Evolutionary conservation across 2,797 vertebrate species (phyloP), one percentile per base, ranked within the genome.

Genomic region (Pogoniulus pusillus): DNA sequence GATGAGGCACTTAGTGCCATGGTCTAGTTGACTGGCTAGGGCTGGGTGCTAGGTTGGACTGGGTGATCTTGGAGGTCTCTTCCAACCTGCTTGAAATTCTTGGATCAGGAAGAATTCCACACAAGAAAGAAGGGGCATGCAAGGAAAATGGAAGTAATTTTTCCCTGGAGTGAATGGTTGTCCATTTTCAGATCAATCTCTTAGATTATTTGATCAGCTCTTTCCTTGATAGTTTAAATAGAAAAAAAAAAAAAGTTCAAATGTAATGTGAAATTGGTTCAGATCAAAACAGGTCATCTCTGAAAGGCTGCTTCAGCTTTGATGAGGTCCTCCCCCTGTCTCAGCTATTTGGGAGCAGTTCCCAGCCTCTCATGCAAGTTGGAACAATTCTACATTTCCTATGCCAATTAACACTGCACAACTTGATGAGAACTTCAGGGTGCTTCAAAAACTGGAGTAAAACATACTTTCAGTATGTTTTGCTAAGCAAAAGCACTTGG

Each of bases 311-410:
- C 62, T 37, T 70, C 55, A 65, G 24, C 63, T 90, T 77, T 65
- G 47, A 17, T 2, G 2, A 62, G 76, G 70, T 91, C 82, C 77
- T 89, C 29, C 54, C 54, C 32, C 58, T 8, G 7, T 32, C 62
- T 90, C 87, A 82, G 79, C 78, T 51, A 16, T 81, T 1, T 94
- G 84, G 77, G 89, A 95, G 58, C 63, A 74, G 63, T n/a, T 94
- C 47, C 39, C 85, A 84, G 82, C 45, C 82, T 88, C 76, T 83
- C 51, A 1, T 66, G 80, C 94, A 94, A 87, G 86, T 72, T 70
- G n/a, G 45, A 87, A 45, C 82, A 94, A 29, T 91, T 89, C 85
- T 91, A 51, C 87, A 78, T 78, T 91, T 62, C 83, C 71, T 54
- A 34, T 71, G 83, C 64, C 64, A 87, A 84, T 32, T 16, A 87